Evolutionary conservation across 2,797 vertebrate genomes (phyloP).

Genomic region (Mus spretus): DNA sequence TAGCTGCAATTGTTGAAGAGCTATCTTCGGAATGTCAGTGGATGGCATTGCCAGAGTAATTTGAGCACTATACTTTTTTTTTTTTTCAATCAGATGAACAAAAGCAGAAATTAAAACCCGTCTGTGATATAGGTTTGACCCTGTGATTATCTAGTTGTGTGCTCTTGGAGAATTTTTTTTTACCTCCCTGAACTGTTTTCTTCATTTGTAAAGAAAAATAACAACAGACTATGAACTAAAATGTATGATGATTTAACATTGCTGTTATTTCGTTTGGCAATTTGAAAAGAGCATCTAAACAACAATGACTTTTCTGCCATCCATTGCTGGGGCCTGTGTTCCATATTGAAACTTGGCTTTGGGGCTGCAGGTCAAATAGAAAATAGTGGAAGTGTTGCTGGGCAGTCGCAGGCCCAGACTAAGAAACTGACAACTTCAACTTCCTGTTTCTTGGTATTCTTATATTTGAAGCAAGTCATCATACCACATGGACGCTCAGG

Average conservation of each 20-base stretch:
- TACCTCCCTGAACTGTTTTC: constrained; percentile 25
- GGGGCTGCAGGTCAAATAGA: background rate
- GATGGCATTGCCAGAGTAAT: constrained; percentile 18
- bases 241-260: background rate
- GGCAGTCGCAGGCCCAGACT: background rate
- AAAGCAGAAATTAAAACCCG: constrained; percentile 32
- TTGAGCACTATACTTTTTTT: constrained; percentile 9
- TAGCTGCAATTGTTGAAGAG: constrained; percentile 50
- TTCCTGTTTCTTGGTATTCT: constrained; percentile 33
- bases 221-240: background rate
- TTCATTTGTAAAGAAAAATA: background rate
- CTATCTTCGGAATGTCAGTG: constrained; percentile 61
- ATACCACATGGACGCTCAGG: background rate
- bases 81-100: constrained; percentile 53
- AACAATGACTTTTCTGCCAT: background rate
- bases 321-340: background rate
- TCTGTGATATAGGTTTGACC: constrained; percentile 14
- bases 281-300: constrained; percentile 1
- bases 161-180: constrained; percentile 51
- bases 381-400: background rate
- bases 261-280: constrained; percentile 18
- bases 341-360: constrained; percentile 19
- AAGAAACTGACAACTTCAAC: constrained; percentile 20
- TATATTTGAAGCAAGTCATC: background rate
- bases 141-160: constrained; percentile 40